Conservation (phyloP, 2,888 invertebrate genomes). For the Scrobipalpa costella region DNA sequence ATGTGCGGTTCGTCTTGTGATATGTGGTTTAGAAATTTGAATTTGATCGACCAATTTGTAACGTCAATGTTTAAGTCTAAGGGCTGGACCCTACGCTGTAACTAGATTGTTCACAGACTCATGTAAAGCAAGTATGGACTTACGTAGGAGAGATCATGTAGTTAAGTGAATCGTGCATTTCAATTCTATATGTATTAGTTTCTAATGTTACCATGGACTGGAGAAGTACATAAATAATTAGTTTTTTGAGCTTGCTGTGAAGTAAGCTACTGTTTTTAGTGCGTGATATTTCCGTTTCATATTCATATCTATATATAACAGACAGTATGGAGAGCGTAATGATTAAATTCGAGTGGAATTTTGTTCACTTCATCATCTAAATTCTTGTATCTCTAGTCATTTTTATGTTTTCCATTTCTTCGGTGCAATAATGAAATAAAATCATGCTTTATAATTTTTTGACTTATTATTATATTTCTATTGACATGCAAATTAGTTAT, state of each 20-base stretch:
- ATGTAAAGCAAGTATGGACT: conserved; percentile 14
- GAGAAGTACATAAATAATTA: conserved; percentile 25
- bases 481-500: background rate
- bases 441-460: too few species aligned
- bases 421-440: too few species aligned
- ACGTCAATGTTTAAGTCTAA: conserved; percentile 55
- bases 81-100: conserved; percentile 66
- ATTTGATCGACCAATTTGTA: conserved; percentile 73
- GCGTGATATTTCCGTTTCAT: background rate
- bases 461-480: background rate
- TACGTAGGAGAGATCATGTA: conserved; percentile 33
- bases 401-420: conserved; percentile 5
- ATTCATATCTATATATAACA: background rate
- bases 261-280: background rate
- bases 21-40: conserved; percentile 66
- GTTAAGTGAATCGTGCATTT: conserved; percentile 69
- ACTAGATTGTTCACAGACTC: conserved; percentile 25
- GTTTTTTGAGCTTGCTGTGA: conserved; percentile 2
- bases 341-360: background rate
- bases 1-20: conserved; percentile 76
- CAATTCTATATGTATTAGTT: conserved; percentile 62
- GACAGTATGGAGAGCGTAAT: background rate
- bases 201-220: conserved; percentile 65
- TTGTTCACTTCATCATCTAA: too few species aligned
- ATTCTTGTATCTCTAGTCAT: background rate